phyloP scores from a whole-genome alignment of 2,113 vertebrate species.

The Eptatretus burgeri region DNA sequence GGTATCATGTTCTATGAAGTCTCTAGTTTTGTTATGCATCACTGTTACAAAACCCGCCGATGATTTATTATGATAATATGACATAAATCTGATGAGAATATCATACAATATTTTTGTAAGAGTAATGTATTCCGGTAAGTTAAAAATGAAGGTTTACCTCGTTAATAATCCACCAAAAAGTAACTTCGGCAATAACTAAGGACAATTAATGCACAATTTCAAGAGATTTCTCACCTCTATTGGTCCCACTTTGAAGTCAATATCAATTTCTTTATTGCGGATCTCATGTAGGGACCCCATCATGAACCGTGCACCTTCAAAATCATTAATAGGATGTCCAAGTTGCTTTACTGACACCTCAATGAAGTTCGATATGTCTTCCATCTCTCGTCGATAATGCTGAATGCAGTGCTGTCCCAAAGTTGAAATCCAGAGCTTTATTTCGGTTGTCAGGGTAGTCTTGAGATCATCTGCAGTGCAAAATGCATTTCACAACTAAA shows the following conservation, averaged over 20 bases:
- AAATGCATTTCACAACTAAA: not conserved
- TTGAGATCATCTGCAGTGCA: slow-evolving; percentile 35
- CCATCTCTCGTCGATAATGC: slow-evolving; percentile 57
- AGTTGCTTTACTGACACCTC: slow-evolving; percentile 57
- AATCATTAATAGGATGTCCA: slow-evolving; percentile 41
- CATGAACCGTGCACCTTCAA: slow-evolving; percentile 59
- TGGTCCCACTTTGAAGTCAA: slow-evolving; percentile 53
- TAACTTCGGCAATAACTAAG: too few relatives aligned
- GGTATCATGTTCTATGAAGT: too few relatives aligned
- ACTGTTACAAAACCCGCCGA: too few relatives aligned
- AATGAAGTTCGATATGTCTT: slow-evolving; percentile 40
- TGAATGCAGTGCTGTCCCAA: slow-evolving; percentile 42
- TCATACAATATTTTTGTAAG: too few relatives aligned
- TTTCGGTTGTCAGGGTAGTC: slow-evolving; percentile 40
- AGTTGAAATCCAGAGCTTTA: slow-evolving; percentile 46
- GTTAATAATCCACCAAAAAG: too few relatives aligned
- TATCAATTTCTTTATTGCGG: slow-evolving; percentile 37
- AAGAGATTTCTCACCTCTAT: slow-evolving; percentile 34
- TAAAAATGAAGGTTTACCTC: too few relatives aligned
- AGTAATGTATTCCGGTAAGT: too few relatives aligned
- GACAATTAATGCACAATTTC: too few relatives aligned
- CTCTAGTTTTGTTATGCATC: too few relatives aligned
- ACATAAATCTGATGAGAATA: too few relatives aligned
- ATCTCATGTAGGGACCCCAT: slow-evolving; percentile 64
- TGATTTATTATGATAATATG: too few relatives aligned